These are phyloP conservation scores for Hirtodrosophila confusa DNA, from an alignment of 2,888 invertebrate genomes.

Conservation along the genomic window DNA sequence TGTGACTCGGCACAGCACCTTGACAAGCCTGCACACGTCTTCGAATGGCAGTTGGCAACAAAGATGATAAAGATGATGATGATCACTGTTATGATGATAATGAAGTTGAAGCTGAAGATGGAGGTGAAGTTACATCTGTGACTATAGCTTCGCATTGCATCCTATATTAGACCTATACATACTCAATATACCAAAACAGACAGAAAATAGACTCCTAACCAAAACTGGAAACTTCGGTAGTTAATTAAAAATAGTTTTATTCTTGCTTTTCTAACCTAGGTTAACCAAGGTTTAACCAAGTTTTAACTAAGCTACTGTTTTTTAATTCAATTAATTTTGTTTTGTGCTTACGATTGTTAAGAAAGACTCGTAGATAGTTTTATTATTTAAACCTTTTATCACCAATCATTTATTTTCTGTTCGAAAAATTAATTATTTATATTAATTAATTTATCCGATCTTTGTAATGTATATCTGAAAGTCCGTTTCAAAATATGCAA, in stretches of 20 bases:
- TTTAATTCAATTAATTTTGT: too few relatives aligned
- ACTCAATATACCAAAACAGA: background rate
- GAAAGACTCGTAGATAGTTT: too few relatives aligned
- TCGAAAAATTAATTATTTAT: too few relatives aligned
- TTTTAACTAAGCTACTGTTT: too few relatives aligned
- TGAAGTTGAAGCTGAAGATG: conserved; percentile 4
- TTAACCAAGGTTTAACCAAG: too few relatives aligned
- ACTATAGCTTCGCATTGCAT: background rate
- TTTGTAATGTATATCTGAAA: too few relatives aligned
- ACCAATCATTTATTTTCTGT: too few relatives aligned
- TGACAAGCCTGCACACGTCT: conserved; percentile 74
- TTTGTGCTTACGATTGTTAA: too few relatives aligned
- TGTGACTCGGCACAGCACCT: conserved; percentile 52
- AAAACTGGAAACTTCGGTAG: background rate
- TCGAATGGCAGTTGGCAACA: conserved; percentile 53
- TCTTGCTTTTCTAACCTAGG: too few relatives aligned
- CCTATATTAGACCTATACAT: background rate
- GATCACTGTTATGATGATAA: conserved; percentile 2
- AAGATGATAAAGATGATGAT: conserved; percentile 10
- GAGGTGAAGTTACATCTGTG: conserved; percentile 6
- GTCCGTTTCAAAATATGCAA: too few relatives aligned
- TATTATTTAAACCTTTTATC: too few relatives aligned
- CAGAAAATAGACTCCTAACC: background rate
- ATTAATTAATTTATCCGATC: too few relatives aligned
- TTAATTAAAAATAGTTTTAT: background rate